Base-by-base conservation (phyloP, 53 echinoderm and acorn worm genomes). In the Mesocentrotus franciscanus region DNA sequence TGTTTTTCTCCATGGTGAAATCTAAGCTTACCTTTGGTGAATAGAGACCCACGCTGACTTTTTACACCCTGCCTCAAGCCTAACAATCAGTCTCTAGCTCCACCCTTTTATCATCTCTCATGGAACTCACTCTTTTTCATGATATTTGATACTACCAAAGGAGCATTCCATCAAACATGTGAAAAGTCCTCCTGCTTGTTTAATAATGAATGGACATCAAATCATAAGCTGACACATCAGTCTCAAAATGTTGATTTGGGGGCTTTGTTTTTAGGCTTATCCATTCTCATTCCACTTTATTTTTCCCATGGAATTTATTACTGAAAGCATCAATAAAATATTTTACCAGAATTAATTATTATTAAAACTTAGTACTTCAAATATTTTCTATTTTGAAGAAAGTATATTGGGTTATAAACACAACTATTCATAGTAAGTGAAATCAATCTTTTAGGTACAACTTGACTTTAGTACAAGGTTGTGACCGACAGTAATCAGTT, bases 121-220 rank as follows among this genome's bases (percentile, higher is more conserved):
- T 9, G 78, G 20, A 84, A 16, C 55, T 22, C 58, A 57, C 56
- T 57, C 7, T 27, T 57, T 85, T 87, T 87, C 11, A 87, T 56
- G 87, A 87, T 27, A 87, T 87, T 87, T 58, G 87, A 87, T 87
- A 87, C 87, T 87, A 87, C 87, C 87, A 57, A 87, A 87, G 87
- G 87, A 87, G 58, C 87, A 57, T 87, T 87, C 87, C 87, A 87
- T 87, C 87, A 87, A 58, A 57, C 33, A 42, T 49, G 49, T 84
- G 55, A 55, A 42, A 84, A 84, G 14, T 87, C 87, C 58, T 87
- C 87, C 87, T 87, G 56, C 87, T 87, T 57, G 87, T 87, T 87
- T 87, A 87, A 57, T 87, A 87, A 87, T 87, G 58, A 58, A 87
- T 87, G 87, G 87, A 57, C 26, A 58, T 87, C 58, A 87, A 87